Evolutionary conservation across 2,888 invertebrate species (phyloP).

Genomic region (Mimas tiliae): DNA sequence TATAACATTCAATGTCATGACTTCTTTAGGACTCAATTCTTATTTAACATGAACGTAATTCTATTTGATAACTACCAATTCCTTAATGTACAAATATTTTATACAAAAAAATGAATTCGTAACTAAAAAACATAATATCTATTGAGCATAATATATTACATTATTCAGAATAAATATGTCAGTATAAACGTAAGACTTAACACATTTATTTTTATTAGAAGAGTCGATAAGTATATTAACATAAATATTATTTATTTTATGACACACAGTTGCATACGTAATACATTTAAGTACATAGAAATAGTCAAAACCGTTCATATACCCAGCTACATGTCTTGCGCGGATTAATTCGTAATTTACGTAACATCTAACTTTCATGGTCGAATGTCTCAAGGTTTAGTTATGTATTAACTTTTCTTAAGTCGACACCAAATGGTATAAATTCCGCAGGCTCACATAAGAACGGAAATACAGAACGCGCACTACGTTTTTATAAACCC

Average conservation of each 20-base stretch:
- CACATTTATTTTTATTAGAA: not conserved
- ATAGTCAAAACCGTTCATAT: not conserved
- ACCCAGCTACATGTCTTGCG: constrained; percentile 14
- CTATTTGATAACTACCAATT: not conserved
- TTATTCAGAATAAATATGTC: not conserved
- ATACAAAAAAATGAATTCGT: not conserved
- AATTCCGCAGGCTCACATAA: constrained; percentile 23
- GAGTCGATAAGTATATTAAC: not conserved
- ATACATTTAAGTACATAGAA: constrained; percentile 2
- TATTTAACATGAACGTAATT: not conserved
- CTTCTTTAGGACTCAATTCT: not conserved
- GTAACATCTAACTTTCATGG: constrained; percentile 29
- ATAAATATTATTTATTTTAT: not conserved
- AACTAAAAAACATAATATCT: not conserved
- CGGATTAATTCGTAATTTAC: constrained; percentile 28
- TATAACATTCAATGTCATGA: not conserved
- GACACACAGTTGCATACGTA: not conserved
- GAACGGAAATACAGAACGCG: constrained; percentile 8
- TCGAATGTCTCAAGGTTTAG: constrained; percentile 27
- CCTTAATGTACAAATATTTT: not conserved
- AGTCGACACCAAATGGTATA: constrained; percentile 12
- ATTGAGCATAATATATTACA: not conserved
- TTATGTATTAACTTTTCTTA: constrained; percentile 11
- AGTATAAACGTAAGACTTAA: not conserved
- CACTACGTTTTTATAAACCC: constrained; percentile 2